phyloP scores from a whole-genome alignment of 2,113 vertebrate species.

The Phaethon lepturus region DNA sequence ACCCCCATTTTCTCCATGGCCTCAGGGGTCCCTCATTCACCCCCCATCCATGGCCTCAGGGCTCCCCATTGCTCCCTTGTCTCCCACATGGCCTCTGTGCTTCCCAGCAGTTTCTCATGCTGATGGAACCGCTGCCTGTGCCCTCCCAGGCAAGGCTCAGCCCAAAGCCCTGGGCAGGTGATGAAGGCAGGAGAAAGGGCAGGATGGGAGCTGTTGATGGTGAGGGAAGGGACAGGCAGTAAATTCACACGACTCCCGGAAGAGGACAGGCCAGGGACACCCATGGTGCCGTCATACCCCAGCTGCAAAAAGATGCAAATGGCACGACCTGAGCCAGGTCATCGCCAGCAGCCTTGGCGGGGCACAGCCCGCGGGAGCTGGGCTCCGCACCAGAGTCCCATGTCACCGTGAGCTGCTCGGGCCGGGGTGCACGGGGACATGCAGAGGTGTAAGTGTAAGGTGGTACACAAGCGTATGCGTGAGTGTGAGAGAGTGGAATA shows the following conservation, averaged over 20 bases:
- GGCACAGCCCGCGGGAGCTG: background rate
- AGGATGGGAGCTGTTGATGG: fast-evolving
- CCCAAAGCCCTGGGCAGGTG: background rate
- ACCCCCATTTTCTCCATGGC: too few relatives aligned
- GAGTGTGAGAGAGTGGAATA: background rate
- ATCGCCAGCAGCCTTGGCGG: background rate
- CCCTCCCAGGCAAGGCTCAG: background rate
- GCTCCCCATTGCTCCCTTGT: background rate
- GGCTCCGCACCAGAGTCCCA: fast-evolving
- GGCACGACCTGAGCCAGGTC: background rate
- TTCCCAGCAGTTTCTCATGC: background rate
- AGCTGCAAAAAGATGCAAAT: background rate
- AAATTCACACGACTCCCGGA: background rate
- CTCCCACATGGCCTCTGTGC: background rate
- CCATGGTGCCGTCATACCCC: fast-evolving
- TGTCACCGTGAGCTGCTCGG: fast-evolving
- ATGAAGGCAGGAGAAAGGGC: background rate
- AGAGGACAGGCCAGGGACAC: background rate
- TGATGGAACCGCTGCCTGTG: background rate
- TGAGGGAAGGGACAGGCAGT: background rate
- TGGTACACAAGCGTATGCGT: background rate
- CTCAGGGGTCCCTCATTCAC: background rate
- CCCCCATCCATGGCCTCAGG: background rate
- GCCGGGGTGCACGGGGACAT: fast-evolving
- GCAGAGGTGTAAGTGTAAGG: background rate